Percentiles rank a stretch among this genome's conserved stretches.
Evolutionary conservation across 2,113 vertebrate species (phyloP).

Genomic region (Todiramphus saurophagus): DNA sequence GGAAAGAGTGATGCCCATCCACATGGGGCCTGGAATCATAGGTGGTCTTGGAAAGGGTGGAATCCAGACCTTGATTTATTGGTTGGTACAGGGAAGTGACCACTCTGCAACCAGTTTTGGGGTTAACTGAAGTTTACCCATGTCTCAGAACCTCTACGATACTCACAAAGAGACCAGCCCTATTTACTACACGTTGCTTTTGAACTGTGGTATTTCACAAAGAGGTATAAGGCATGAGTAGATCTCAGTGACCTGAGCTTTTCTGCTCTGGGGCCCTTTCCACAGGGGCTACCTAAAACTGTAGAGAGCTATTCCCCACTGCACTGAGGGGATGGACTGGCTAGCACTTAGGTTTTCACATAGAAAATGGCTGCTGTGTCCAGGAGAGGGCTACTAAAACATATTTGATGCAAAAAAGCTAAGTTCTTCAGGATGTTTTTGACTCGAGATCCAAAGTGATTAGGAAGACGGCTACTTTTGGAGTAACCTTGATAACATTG

Average conservation of each 20-base stretch:
- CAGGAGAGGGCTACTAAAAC: neutral
- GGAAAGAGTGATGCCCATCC: constrained; percentile 18
- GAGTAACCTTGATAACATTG: neutral
- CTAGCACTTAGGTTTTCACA: neutral
- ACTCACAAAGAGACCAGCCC: neutral
- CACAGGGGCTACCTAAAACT: neutral
- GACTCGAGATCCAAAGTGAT: neutral
- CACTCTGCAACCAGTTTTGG: neutral
- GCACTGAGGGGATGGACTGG: neutral
- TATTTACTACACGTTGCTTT: neutral
- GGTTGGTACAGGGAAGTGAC: neutral
- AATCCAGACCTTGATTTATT: neutral
- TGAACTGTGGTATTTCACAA: neutral
- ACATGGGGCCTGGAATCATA: neutral
- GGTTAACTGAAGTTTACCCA: neutral
- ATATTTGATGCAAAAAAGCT: neutral
- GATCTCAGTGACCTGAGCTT: neutral
- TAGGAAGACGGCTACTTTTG: neutral
- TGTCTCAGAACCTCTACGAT: neutral
- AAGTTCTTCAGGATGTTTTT: neutral
- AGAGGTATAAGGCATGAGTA: neutral
- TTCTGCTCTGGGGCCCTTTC: neutral
- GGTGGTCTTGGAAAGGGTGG: neutral
- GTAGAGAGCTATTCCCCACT: neutral
- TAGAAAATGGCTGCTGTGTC: neutral